Evolutionary conservation across 2,113 vertebrate genomes (phyloP).

Genomic region (Colossoma macropomum): DNA sequence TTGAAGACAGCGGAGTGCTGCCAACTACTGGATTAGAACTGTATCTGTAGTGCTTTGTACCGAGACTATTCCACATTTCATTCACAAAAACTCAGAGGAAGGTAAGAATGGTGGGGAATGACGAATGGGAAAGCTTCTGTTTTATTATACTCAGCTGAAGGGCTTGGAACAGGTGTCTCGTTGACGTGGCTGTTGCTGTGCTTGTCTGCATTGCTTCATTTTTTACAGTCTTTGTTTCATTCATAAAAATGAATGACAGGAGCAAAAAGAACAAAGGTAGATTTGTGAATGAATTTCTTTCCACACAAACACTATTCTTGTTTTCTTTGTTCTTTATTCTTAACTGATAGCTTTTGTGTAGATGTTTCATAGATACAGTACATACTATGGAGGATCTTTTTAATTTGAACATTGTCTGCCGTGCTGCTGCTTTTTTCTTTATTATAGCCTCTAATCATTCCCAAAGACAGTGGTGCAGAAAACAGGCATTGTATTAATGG

Average conservation of each 20-base stretch:
- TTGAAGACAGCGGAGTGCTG: slow-evolving; percentile 30
- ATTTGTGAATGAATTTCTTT: background rate
- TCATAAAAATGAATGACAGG: no score
- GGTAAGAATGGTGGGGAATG: background rate
- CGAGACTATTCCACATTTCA: slow-evolving; percentile 1
- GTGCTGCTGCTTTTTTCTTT: background rate
- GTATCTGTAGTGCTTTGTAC: slow-evolving; percentile 6
- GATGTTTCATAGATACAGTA: no score
- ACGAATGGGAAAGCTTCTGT: background rate
- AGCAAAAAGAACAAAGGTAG: background rate
- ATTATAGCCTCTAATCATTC: background rate
- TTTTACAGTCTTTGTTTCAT: background rate
- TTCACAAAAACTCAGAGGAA: slow-evolving; percentile 19
- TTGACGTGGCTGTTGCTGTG: background rate
- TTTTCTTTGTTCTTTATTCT: background rate
- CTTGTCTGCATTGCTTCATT: background rate
- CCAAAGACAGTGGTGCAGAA: background rate
- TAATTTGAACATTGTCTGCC: background rate
- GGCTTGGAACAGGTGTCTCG: background rate
- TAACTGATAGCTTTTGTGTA: background rate
- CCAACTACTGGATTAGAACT: slow-evolving; percentile 25
- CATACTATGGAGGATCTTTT: background rate
- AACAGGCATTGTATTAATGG: slow-evolving; percentile 2
- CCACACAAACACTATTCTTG: background rate
- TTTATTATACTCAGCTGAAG: background rate